A percentile compares a stretch with the other conserved stretches of the same genome.
Evolutionary conservation across 2,888 invertebrate genomes (phyloP).

Genomic region (Ophion ventricosus): DNA sequence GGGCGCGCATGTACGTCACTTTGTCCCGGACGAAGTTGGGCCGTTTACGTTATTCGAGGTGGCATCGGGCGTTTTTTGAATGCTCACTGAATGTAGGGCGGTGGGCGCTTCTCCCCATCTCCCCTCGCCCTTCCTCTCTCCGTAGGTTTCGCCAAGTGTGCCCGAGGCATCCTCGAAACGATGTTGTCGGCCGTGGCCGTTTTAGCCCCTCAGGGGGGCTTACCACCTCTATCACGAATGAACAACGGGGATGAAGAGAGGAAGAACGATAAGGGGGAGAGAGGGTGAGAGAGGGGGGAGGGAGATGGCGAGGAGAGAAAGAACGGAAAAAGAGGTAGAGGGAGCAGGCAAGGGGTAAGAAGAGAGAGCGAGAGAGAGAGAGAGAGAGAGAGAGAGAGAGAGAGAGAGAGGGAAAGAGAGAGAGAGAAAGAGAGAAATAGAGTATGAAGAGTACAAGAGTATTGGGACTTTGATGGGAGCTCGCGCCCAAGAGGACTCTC

Average conservation of each 20-base stretch:
- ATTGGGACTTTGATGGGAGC: conserved; percentile 57
- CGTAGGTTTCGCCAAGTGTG: conserved; percentile 78
- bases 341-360: conserved; percentile 9
- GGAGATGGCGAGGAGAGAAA: conserved; percentile 9
- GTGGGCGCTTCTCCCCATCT: conserved; percentile 28
- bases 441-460: conserved; percentile 22
- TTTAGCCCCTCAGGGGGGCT: conserved; percentile 74
- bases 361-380: conserved; percentile 41
- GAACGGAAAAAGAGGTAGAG: conserved; percentile 21
- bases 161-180: conserved; percentile 77
- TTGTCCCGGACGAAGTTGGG: conserved; percentile 78
- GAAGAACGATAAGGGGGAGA: conserved; percentile 39
- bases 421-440: conserved; percentile 12
- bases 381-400: conserved; percentile 22
- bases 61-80: conserved; percentile 56
- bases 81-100: conserved; percentile 13
- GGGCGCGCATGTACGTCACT: conserved; percentile 67
- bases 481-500: too few relatives aligned
- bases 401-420: conserved; percentile 13
- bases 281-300: not conserved
- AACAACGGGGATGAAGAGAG: conserved; percentile 73
- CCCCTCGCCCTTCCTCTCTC: conserved; percentile 28
- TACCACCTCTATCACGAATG: conserved; percentile 69
- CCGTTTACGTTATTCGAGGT: conserved; percentile 78
- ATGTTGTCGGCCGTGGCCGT: conserved; percentile 82